Evolutionary conservation across 2,888 invertebrate genomes (phyloP).

Genomic region (Himalopsyche tibetana): DNA sequence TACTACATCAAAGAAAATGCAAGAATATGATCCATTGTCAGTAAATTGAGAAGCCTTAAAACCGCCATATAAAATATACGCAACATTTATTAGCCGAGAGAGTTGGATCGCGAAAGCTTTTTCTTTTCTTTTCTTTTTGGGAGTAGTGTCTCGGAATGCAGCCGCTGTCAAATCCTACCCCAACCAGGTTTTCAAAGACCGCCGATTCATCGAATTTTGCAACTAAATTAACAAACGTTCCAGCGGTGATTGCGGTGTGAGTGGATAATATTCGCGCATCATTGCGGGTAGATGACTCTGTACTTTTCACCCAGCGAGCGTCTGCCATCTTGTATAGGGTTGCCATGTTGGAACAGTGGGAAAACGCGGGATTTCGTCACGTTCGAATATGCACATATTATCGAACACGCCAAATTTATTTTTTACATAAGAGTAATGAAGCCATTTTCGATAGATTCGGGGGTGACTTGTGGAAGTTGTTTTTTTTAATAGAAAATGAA

Average conservation of each 20-base stretch:
- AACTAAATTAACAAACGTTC: background rate
- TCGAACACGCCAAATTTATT: too few relatives aligned
- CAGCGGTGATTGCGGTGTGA: slow-evolving; percentile 1
- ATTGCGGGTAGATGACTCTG: slow-evolving; percentile 15
- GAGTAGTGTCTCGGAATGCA: background rate
- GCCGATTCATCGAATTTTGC: slow-evolving; percentile 31
- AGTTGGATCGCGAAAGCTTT: background rate
- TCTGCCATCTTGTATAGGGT: background rate
- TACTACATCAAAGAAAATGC: too few relatives aligned
- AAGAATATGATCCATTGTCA: background rate
- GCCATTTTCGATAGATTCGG: too few relatives aligned
- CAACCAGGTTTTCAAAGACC: slow-evolving; percentile 9
- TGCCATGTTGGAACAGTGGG: background rate
- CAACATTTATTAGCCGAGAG: background rate
- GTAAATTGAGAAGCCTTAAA: background rate
- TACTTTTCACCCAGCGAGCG: slow-evolving; percentile 2
- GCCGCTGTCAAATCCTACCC: slow-evolving; percentile 16
- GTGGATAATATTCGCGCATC: background rate
- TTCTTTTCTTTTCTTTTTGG: background rate
- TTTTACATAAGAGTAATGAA: too few relatives aligned
- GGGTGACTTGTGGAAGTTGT: too few relatives aligned
- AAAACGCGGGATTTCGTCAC: background rate
- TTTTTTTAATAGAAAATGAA: too few relatives aligned
- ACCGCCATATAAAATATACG: background rate
- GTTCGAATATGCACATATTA: too few relatives aligned